A percentile compares a stretch with the other conserved stretches of the same genome.
These are phyloP conservation scores for Callyntrura guangdongensis DNA, from an alignment of 2,888 invertebrate species.

Conservation along the genomic window DNA sequence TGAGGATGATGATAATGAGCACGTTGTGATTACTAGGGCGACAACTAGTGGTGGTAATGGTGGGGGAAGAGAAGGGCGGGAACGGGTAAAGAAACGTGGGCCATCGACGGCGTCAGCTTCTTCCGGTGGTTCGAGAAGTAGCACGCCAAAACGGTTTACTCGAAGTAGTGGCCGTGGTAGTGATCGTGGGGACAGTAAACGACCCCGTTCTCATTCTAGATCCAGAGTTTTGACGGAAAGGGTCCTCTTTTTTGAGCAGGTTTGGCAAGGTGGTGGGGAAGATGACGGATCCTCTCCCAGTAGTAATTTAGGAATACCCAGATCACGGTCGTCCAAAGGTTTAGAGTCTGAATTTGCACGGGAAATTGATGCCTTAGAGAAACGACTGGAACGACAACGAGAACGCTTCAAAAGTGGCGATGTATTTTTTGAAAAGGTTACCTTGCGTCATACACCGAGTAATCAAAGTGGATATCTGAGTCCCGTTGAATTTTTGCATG, in stretches of 20 bases:
- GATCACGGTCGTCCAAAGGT: constrained; percentile 46
- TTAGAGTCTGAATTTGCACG: constrained; percentile 57
- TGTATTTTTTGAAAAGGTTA: constrained; percentile 65
- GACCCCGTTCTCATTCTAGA: constrained; percentile 72
- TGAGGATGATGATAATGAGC: constrained; percentile 27
- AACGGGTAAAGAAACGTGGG: constrained; percentile 26
- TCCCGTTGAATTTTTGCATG: constrained; percentile 68
- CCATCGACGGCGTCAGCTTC: neutral
- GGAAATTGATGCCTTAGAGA: constrained; percentile 77
- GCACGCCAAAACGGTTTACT: constrained; percentile 45
- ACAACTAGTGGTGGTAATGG: constrained; percentile 14
- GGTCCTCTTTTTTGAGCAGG: constrained; percentile 93
- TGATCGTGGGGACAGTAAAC: neutral
- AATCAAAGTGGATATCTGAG: constrained; percentile 58
- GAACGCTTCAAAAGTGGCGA: constrained; percentile 75
- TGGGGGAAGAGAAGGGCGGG: constrained; percentile 34
- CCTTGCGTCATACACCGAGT: constrained; percentile 59
- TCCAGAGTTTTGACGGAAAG: constrained; percentile 87
- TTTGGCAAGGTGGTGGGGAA: constrained; percentile 88
- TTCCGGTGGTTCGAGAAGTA: constrained; percentile 40
- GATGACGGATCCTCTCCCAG: constrained; percentile 38
- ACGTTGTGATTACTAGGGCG: constrained; percentile 34
- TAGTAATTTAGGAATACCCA: neutral
- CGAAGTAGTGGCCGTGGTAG: neutral
- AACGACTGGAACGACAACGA: constrained; percentile 73